Evolutionary conservation across 1,140 invertebrate genomes (phyloP).

Genomic region (Brachionus plicatilis): DNA sequence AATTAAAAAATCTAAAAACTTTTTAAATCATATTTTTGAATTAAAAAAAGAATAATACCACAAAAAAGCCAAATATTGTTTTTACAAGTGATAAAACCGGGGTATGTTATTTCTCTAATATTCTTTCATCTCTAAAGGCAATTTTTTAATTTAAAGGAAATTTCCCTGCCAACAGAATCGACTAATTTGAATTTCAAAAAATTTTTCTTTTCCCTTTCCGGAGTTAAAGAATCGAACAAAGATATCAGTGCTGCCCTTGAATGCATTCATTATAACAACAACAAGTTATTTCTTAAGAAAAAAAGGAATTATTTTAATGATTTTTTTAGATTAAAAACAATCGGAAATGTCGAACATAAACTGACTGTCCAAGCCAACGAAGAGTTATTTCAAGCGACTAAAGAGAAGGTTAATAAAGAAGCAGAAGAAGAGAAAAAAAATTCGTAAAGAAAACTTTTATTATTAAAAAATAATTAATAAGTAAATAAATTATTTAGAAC

Average conservation of each 20-base stretch:
- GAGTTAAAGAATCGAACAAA: constrained; percentile 34
- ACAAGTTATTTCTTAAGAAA: background rate
- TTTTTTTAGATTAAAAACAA: constrained; percentile 26
- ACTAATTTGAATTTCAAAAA: constrained; percentile 10
- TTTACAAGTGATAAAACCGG: background rate
- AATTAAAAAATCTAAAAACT: background rate
- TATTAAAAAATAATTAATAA: background rate
- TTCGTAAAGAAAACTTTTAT: background rate
- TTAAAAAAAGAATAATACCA: background rate
- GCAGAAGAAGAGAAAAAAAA: constrained; percentile 42
- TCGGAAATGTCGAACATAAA: constrained; percentile 38
- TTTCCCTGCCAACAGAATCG: background rate
- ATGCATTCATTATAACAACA: background rate
- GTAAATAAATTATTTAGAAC: background rate
- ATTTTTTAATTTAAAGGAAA: background rate
- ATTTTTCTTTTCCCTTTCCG: constrained; percentile 22
- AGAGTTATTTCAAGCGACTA: constrained; percentile 41
- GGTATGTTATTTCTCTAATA: background rate
- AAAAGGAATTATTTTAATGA: background rate
- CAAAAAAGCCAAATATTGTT: background rate
- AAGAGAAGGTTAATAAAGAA: constrained; percentile 38
- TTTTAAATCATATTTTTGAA: background rate
- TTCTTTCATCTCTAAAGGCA: background rate
- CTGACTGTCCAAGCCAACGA: constrained; percentile 40
- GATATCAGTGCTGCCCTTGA: constrained; percentile 19